Conservation (phyloP, 2,888 invertebrate genomes). For the Deilephila porcellus region DNA sequence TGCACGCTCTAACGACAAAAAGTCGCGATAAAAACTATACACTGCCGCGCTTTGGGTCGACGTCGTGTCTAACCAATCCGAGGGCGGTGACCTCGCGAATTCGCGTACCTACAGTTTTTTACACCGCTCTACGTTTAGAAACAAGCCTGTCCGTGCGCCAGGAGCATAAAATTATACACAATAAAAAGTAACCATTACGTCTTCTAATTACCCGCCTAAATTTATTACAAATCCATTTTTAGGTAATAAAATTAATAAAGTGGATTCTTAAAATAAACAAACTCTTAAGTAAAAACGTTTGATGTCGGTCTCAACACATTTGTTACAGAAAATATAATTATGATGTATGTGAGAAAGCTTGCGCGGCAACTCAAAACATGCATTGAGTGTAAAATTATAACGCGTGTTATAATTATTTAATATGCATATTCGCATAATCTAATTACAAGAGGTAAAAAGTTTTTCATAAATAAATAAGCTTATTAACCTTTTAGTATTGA, state of each 20-base stretch:
- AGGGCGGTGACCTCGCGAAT: slow-evolving; percentile 76
- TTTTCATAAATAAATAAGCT: background rate
- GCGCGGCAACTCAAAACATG: background rate
- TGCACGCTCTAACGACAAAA: slow-evolving; percentile 74
- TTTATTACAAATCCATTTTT: background rate
- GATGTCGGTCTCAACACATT: slow-evolving; percentile 18
- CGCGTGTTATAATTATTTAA: background rate
- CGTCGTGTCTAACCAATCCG: slow-evolving; percentile 65
- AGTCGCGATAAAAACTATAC: slow-evolving; percentile 67
- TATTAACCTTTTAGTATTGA: background rate
- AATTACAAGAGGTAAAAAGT: background rate
- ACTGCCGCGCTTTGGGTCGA: slow-evolving; percentile 31
- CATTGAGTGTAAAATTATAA: background rate
- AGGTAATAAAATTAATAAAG: slow-evolving; percentile 9
- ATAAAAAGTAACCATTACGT: slow-evolving; percentile 25
- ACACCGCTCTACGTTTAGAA: slow-evolving; percentile 45
- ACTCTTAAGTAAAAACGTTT: background rate
- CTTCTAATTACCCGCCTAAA: slow-evolving; percentile 15
- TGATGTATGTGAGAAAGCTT: slow-evolving; percentile 24
- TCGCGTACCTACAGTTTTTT: slow-evolving; percentile 62
- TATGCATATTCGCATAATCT: background rate
- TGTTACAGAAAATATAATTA: slow-evolving; percentile 14
- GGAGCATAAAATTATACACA: slow-evolving; percentile 18
- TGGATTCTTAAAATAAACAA: slow-evolving; percentile 17
- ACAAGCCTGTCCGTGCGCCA: slow-evolving; percentile 47